Base-by-base conservation (phyloP, 2,113 vertebrate genomes). In the Dendrocopos noguchii region DNA sequence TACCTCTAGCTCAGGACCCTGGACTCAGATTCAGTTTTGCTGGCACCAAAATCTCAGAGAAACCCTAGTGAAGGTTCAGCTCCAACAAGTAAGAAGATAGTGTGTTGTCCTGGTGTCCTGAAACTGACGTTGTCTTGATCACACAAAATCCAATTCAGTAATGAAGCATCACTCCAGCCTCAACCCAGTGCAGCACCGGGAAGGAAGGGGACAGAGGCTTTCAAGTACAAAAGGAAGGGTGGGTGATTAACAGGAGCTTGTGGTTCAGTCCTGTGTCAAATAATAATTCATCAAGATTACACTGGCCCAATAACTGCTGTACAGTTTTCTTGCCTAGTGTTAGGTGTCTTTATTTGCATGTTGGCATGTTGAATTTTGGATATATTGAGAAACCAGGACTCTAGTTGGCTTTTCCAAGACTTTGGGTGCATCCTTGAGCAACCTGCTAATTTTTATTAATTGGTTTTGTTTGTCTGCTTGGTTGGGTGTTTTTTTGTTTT, bases 1-100 rank as follows among this genome's bases (percentile, higher is more conserved):
- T n/a, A 11, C 1, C 2, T 73, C 46, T 77, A 7, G 6, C 33
- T 74, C 0, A 0, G 16, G 12, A 71, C 31, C 65, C 27, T n/a
- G n/a, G n/a, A n/a, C n/a, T n/a, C 29, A 60, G 22, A 36, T 77
- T 77, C 79, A 25, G 2, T 74, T 74, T 25, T 27, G 16, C 7
- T 39, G 7, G 21, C n/a, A 64, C 7, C 1, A 7, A 87, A 87
- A 75, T 46, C 14, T 81, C 19, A 31, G 12, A 46, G 5, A 67
- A 78, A 57, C 66, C 34, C 46, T 10, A 31, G 20, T 34, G 19
- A 81, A 9, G 14, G 16, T 33, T 73, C 39, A 59, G 1, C 13
- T 81, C 17, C 29, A 65, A 33, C 25, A 36, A 68, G 29, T 27
- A 20, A 83, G 55, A 84, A 79, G 12, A 9, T 1, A 0, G 4